Percentiles rank a stretch among this genome's conserved stretches.
These are phyloP conservation scores for Drosophila repleta DNA, from an alignment of 1,140 invertebrate genomes.

Conservation along the genomic window DNA sequence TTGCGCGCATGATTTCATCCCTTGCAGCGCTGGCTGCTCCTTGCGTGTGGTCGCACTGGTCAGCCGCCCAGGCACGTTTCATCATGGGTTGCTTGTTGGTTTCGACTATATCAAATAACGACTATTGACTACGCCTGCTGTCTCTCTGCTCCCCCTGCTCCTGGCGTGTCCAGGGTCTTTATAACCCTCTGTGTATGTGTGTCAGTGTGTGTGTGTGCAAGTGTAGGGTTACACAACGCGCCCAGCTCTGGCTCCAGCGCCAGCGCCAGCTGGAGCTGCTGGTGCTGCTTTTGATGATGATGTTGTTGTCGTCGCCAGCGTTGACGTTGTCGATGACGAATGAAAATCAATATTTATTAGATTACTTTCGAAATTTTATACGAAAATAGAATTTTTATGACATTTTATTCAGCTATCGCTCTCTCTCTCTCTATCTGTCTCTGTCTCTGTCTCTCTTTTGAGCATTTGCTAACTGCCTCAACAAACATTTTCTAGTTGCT, in stretches of 20 bases:
- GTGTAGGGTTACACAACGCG: constrained; percentile 73
- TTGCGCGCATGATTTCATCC: constrained; percentile 83
- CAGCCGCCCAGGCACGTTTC: constrained; percentile 79
- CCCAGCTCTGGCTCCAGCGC: constrained; percentile 11
- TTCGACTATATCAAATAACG: constrained; percentile 82
- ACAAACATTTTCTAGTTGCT: constrained; percentile 9
- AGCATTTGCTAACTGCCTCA: constrained; percentile 32
- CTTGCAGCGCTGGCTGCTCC: constrained; percentile 67
- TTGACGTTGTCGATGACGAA: constrained; percentile 74
- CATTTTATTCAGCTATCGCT: constrained; percentile 56
- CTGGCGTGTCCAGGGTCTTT: constrained; percentile 44
- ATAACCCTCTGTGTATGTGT: constrained; percentile 44
- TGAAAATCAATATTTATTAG: constrained; percentile 84
- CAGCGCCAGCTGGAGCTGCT: constrained; percentile 42
- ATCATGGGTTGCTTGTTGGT: constrained; percentile 76
- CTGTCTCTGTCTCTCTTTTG: constrained; percentile 6
- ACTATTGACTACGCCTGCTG: constrained; percentile 74
- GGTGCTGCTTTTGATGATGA: constrained; percentile 60
- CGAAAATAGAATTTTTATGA: constrained; percentile 83
- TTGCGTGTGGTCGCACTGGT: constrained; percentile 78
- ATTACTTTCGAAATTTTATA: constrained; percentile 84
- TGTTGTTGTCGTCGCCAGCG: constrained; percentile 43
- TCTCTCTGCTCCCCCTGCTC: constrained; percentile 28
- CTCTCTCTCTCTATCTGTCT: background rate
- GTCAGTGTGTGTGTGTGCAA: constrained; percentile 54